Conservation (phyloP, 2,888 invertebrate genomes). For the Branchinecta sandiegonensis region DNA sequence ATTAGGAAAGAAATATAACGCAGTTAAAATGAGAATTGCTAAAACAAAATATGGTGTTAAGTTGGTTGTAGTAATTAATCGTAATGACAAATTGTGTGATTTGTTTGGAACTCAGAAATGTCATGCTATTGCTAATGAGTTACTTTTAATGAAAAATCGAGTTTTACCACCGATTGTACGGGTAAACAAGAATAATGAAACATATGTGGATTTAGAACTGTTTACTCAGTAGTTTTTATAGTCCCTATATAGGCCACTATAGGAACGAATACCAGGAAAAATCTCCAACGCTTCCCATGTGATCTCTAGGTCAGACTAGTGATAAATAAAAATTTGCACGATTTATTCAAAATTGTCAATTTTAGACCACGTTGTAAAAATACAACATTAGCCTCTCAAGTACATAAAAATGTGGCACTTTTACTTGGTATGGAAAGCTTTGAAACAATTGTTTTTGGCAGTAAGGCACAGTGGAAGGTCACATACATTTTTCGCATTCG, state of each 20-base stretch:
- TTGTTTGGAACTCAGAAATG: too few species aligned
- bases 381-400: background rate
- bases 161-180: too few species aligned
- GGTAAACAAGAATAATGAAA: too few species aligned
- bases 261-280: slow-evolving; percentile 10
- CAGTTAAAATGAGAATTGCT: too few species aligned
- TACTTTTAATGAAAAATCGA: too few species aligned
- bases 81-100: too few species aligned
- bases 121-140: too few species aligned
- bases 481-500: slow-evolving; percentile 19
- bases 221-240: too few species aligned
- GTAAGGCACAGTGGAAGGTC: background rate
- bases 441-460: slow-evolving; percentile 14
- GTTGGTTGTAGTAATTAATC: too few species aligned
- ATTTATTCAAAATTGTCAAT: slow-evolving; percentile 1
- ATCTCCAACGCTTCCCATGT: slow-evolving; percentile 14
- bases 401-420: background rate
- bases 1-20: too few species aligned
- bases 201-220: too few species aligned
- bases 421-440: slow-evolving; percentile 18
- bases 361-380: slow-evolving; percentile 8
- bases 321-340: background rate
- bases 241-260: background rate
- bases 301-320: slow-evolving; percentile 10
- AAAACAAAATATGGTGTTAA: too few species aligned